Evolutionary conservation across 2,113 vertebrate genomes (phyloP).

Genomic region (Corvus cornix): DNA sequence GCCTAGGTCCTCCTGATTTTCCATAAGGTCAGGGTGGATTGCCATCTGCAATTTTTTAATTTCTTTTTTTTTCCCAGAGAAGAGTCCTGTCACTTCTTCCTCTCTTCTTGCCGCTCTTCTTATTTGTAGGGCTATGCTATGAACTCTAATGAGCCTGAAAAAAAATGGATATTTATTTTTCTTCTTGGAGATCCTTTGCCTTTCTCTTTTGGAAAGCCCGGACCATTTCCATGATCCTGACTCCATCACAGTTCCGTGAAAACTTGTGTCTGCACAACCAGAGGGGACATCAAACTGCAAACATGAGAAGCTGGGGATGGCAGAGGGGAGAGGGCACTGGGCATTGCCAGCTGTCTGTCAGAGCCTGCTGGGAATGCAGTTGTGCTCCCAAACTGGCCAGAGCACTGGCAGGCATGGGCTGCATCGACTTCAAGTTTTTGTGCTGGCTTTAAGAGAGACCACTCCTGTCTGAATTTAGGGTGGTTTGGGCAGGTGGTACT

Average conservation of each 20-base stretch:
- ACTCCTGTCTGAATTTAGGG: not conserved
- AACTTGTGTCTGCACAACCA: not conserved
- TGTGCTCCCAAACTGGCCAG: not conserved
- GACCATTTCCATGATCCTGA: not conserved
- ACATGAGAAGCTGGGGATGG: not conserved
- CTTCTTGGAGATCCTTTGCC: not conserved
- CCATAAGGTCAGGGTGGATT: not conserved
- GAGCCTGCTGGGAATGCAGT: not conserved
- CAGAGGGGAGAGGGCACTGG: not conserved
- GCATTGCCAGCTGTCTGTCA: not conserved
- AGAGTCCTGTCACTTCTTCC: not conserved
- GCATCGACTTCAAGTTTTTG: not conserved
- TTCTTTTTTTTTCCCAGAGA: not conserved
- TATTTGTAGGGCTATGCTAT: not conserved
- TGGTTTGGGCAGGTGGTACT: not conserved
- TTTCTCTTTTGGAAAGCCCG: not conserved
- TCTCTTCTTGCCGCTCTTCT: not conserved
- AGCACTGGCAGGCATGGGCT: rapidly evolving
- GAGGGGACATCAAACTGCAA: not conserved
- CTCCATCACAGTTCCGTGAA: not conserved
- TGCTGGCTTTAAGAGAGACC: not conserved
- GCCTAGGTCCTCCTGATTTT: not conserved
- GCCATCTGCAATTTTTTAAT: too few species aligned
- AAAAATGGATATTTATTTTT: not conserved
- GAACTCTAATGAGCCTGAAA: not conserved